These are phyloP conservation scores for Dromius quadrimaculatus DNA, from an alignment of 2,888 invertebrate genomes.

Conservation along the genomic window DNA sequence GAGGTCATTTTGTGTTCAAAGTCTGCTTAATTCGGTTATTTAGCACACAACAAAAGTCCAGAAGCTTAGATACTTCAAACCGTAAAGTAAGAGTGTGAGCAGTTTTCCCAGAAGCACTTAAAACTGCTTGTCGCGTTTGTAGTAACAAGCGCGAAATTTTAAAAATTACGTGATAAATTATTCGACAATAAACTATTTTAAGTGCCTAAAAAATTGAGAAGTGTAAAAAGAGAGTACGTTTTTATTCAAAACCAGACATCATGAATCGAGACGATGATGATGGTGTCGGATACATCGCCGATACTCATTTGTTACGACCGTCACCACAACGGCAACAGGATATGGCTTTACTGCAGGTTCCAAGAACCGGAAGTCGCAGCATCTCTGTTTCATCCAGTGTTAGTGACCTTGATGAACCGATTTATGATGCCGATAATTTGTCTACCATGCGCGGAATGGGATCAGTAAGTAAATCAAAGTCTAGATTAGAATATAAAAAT, in stretches of 20 bases:
- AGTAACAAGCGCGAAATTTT: constrained; percentile 4
- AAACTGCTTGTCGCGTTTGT: constrained; percentile 10
- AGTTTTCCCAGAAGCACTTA: not conserved
- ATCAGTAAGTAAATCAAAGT: constrained; percentile 22
- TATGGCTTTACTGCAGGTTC: constrained; percentile 66
- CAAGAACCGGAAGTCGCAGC: constrained; percentile 63
- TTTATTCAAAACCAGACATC: constrained; percentile 33
- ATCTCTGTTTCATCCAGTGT: constrained; percentile 70
- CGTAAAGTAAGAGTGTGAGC: not conserved
- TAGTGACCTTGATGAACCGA: constrained; percentile 71
- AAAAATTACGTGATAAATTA: constrained; percentile 1
- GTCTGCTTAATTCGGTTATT: constrained; percentile 21
- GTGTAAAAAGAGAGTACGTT: constrained; percentile 39
- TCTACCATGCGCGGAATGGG: constrained; percentile 27
- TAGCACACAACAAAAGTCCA: not conserved
- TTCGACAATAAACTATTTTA: constrained; percentile 3
- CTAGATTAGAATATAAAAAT: too few relatives aligned
- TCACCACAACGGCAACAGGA: constrained; percentile 63
- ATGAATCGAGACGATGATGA: constrained; percentile 65
- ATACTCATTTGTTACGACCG: constrained; percentile 69
- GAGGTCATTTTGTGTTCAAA: constrained; percentile 42
- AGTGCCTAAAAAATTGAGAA: constrained; percentile 28
- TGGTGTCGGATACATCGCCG: constrained; percentile 70
- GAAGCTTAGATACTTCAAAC: not conserved
- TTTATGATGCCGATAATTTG: constrained; percentile 62